phyloP scores from a whole-genome alignment of 2,888 invertebrate species.

The Elysia crispata region DNA sequence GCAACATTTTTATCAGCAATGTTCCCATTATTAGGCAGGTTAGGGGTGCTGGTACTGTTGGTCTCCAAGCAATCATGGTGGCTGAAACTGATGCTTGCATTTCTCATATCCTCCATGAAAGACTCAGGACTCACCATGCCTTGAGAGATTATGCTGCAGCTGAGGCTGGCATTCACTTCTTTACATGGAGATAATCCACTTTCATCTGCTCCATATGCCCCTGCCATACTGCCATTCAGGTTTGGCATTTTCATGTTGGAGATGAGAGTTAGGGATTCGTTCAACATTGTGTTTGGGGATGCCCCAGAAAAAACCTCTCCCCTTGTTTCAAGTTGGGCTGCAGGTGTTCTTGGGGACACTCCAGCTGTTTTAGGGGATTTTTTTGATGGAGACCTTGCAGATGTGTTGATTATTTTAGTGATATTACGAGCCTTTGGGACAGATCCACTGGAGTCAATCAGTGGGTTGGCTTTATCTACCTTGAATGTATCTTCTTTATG shows the following conservation, averaged over 20 bases:
- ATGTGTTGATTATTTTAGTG: background rate
- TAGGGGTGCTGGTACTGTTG: conserved; percentile 35
- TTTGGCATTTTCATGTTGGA: conserved; percentile 29
- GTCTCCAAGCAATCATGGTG: background rate
- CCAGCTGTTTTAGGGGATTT: background rate
- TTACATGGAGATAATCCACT: conserved; percentile 9
- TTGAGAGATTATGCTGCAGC: conserved; percentile 41
- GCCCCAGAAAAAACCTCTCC: conserved; percentile 13
- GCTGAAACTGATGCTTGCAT: background rate
- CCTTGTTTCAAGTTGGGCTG: background rate
- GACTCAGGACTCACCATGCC: conserved; percentile 61
- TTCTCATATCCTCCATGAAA: conserved; percentile 61
- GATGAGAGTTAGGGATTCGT: conserved; percentile 48
- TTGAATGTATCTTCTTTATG: too few species aligned
- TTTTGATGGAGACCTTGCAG: background rate
- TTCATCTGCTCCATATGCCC: background rate
- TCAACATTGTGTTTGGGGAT: conserved; percentile 53
- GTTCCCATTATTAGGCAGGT: background rate
- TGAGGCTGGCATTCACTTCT: conserved; percentile 30
- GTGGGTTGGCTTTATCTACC: background rate
- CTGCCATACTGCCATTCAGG: background rate
- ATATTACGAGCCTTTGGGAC: background rate
- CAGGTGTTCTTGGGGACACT: background rate
- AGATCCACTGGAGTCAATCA: background rate
- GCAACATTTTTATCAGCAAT: too few species aligned